Percentiles rank a stretch among this genome's conserved stretches.
Evolutionary conservation across 2,888 invertebrate genomes (phyloP).

Genomic region (Lomographa bimaculata): DNA sequence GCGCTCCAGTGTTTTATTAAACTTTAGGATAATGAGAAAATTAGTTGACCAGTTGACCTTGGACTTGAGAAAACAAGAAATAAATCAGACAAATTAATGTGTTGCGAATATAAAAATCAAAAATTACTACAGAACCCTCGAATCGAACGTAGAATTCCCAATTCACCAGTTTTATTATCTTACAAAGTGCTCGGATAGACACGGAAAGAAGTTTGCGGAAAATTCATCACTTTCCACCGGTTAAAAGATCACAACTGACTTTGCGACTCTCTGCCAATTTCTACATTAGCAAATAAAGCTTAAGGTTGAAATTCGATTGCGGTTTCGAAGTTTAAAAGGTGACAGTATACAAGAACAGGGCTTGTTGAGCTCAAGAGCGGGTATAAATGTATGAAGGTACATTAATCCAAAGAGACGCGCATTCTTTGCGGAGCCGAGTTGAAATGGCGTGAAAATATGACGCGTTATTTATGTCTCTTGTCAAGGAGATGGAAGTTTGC

Average conservation of each 20-base stretch:
- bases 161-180: slow-evolving; percentile 64
- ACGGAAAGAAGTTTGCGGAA: slow-evolving; percentile 76
- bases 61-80: no score
- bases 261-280: slow-evolving; percentile 8
- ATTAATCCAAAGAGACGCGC: slow-evolving; percentile 80
- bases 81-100: no score
- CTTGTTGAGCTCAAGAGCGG: slow-evolving; percentile 61
- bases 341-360: slow-evolving; percentile 43
- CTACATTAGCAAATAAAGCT: background rate
- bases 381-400: slow-evolving; percentile 79
- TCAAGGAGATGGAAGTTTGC: slow-evolving; percentile 59
- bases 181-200: slow-evolving; percentile 82
- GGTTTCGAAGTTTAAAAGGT: slow-evolving; percentile 30
- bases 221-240: slow-evolving; percentile 60
- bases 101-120: no score
- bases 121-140: no score
- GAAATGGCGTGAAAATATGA: slow-evolving; percentile 82
- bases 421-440: slow-evolving; percentile 76
- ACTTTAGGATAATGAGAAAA: no score
- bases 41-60: no score
- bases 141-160: slow-evolving; percentile 8
- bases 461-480: slow-evolving; percentile 72
- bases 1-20: no score
- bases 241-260: slow-evolving; percentile 39
- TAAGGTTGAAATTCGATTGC: slow-evolving; percentile 36